Conservation (phyloP, 2,888 invertebrate species). For the Standfussiana lucernea region DNA sequence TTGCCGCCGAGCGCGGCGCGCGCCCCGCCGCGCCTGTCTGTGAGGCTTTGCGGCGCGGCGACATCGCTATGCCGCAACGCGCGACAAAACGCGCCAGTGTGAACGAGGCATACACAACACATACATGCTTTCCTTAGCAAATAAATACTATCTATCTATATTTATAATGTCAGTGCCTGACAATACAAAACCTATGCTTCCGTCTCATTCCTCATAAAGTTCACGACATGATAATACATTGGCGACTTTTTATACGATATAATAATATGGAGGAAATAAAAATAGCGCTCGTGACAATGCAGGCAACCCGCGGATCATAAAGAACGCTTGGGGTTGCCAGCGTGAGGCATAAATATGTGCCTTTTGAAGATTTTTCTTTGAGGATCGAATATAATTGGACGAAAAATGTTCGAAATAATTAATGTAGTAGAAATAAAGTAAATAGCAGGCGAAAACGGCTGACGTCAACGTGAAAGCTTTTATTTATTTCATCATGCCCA, state of each 20-base stretch:
- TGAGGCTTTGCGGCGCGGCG: too few relatives aligned
- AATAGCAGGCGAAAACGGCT: background rate
- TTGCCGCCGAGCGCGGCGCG: too few relatives aligned
- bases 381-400: background rate
- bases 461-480: background rate
- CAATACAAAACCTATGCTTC: background rate
- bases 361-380: background rate
- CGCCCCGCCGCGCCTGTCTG: too few relatives aligned
- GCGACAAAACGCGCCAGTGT: too few relatives aligned
- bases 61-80: too few relatives aligned
- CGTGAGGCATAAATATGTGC: background rate
- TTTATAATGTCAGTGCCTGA: background rate
- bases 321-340: slow-evolving; percentile 41
- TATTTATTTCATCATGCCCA: background rate
- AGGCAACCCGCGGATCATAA: slow-evolving; percentile 49
- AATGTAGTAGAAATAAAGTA: background rate
- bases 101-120: too few relatives aligned
- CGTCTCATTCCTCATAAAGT: background rate
- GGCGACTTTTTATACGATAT: slow-evolving; percentile 37
- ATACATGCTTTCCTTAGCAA: too few relatives aligned
- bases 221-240: slow-evolving; percentile 13
- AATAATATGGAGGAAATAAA: slow-evolving; percentile 40
- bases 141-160: too few relatives aligned
- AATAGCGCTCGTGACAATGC: slow-evolving; percentile 55
- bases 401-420: background rate